Percentiles rank a stretch among this genome's conserved stretches.
Evolutionary conservation across 2,797 vertebrate genomes (phyloP).

Genomic region (Leptatherina wallacei): DNA sequence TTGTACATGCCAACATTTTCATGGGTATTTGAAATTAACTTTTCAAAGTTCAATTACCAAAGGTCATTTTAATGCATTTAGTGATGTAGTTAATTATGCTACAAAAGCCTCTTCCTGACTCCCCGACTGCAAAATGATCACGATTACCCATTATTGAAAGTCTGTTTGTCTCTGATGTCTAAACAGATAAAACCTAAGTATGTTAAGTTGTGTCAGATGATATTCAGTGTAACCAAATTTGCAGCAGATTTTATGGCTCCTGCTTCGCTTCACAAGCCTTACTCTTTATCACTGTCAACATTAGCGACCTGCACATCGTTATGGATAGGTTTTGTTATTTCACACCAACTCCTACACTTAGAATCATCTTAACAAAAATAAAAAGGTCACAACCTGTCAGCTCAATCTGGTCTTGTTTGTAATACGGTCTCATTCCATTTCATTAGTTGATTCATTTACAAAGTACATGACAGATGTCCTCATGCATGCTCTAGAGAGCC

Average conservation of each 20-base stretch:
- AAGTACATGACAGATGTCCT: constrained; percentile 70
- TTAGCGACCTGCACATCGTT: constrained; percentile 48
- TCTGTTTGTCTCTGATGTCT: constrained; percentile 44
- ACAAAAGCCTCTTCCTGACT: constrained; percentile 23
- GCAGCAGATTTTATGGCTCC: constrained; percentile 54
- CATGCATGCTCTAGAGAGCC: constrained; percentile 60
- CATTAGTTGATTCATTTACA: constrained; percentile 73
- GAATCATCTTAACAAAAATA: constrained; percentile 28
- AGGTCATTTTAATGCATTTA: constrained; percentile 19
- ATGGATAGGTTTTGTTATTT: constrained; percentile 35
- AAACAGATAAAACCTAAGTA: constrained; percentile 43
- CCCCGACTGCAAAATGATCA: constrained; percentile 55
- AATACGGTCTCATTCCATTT: constrained; percentile 56
- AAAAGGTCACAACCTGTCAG: constrained; percentile 48
- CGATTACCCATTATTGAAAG: constrained; percentile 39
- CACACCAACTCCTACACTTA: constrained; percentile 22
- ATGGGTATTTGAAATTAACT: neutral
- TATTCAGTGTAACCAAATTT: constrained; percentile 38
- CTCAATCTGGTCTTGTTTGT: constrained; percentile 52
- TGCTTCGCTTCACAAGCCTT: constrained; percentile 47
- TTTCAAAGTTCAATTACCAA: constrained; percentile 27
- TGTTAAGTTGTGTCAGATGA: constrained; percentile 42
- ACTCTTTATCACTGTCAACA: constrained; percentile 59
- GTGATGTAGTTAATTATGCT: constrained; percentile 22
- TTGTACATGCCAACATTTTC: neutral